Conservation (phyloP, 2,113 vertebrate species). For the Mormoops blainvillei region DNA sequence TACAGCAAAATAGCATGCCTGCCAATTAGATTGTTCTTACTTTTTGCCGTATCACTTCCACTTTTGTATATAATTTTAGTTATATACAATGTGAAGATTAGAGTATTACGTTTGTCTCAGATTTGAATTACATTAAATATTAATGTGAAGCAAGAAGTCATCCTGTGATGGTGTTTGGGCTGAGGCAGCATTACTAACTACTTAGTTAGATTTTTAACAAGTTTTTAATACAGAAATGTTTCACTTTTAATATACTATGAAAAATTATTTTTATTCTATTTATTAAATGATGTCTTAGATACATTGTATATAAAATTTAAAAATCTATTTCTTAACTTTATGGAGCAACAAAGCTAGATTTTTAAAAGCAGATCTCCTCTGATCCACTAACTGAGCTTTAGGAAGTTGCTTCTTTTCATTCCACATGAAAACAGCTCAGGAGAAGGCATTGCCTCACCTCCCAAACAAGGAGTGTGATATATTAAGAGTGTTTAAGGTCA, state of each 20-base stretch:
- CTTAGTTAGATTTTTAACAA: background rate
- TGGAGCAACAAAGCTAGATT: background rate
- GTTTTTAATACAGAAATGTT: background rate
- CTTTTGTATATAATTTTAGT: background rate
- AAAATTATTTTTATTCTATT: background rate
- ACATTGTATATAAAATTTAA: background rate
- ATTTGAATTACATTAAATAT: background rate
- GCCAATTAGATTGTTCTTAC: background rate
- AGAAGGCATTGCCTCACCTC: background rate
- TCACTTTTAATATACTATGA: background rate
- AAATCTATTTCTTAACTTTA: background rate
- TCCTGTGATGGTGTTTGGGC: rapidly evolving
- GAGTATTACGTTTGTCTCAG: background rate
- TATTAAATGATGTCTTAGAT: background rate
- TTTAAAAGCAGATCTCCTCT: background rate
- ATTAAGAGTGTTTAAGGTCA: constrained; percentile 42
- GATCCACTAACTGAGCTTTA: background rate
- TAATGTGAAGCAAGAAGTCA: background rate
- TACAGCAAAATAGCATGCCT: background rate
- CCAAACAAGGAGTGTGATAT: background rate
- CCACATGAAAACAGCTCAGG: background rate
- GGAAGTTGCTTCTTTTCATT: background rate
- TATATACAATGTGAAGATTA: background rate
- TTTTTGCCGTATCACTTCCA: background rate
- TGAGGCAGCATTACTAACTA: background rate